Percentiles rank a stretch among this genome's conserved stretches.
These are phyloP conservation scores for Capra hircus DNA, from an alignment of 2,113 vertebrate species.

Conservation along the genomic window DNA sequence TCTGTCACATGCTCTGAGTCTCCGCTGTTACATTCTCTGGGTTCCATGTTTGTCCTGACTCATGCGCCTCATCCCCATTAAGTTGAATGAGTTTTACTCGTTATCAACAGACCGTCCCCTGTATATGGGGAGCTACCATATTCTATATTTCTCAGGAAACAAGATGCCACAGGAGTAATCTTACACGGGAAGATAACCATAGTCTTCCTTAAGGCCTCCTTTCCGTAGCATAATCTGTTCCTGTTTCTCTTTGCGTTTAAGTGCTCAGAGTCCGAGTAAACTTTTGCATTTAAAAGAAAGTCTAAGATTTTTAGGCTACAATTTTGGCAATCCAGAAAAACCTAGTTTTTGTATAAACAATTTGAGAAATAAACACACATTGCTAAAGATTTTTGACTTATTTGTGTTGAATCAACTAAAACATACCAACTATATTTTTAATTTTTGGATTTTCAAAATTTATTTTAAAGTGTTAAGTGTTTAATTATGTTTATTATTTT, in stretches of 20 bases:
- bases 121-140: neutral
- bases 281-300: constrained; percentile 30
- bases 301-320: constrained; percentile 5
- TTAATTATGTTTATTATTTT: constrained; percentile 46
- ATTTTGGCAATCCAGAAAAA: neutral
- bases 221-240: neutral
- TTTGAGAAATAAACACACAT: constrained; percentile 49
- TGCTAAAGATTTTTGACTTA: neutral
- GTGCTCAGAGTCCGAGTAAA: neutral
- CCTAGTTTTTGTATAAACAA: constrained; percentile 45
- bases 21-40: neutral
- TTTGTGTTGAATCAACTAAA: constrained; percentile 54
- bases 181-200: neutral
- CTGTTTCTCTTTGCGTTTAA: neutral
- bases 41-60: neutral
- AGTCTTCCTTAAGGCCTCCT: neutral
- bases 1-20: neutral
- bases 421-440: constrained; percentile 69
- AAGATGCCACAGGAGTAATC: neutral
- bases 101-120: neutral
- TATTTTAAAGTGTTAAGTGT: constrained; percentile 26
- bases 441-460: constrained; percentile 66
- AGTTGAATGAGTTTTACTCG: neutral
- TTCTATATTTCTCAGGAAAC: constrained; percentile 1
- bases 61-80: neutral